Evolutionary conservation across 1,140 invertebrate species (phyloP).

Genomic region (Drosophila arizonae): DNA sequence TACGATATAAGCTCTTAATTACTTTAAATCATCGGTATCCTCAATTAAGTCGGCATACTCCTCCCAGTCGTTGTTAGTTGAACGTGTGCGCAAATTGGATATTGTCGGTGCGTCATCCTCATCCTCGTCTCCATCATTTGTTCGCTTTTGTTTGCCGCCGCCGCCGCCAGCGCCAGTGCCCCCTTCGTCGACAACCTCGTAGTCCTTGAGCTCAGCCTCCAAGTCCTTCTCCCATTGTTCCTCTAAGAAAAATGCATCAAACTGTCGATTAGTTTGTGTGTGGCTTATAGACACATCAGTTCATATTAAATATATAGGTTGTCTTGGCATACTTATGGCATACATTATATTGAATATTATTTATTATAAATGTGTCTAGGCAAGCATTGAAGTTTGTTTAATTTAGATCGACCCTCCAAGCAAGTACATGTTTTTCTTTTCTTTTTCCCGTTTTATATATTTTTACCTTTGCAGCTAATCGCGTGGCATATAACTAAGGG

Average conservation of each 20-base stretch:
- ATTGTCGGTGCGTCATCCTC: constrained; percentile 78
- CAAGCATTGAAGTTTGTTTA: constrained; percentile 55
- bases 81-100: constrained; percentile 81
- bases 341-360: constrained; percentile 53
- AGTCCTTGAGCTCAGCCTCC: constrained; percentile 95
- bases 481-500: constrained; percentile 67
- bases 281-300: constrained; percentile 55
- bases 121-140: constrained; percentile 20
- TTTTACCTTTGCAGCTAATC: constrained; percentile 58
- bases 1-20: constrained; percentile 83
- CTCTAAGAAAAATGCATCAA: constrained; percentile 84
- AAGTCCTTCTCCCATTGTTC: constrained; percentile 97
- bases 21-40: constrained; percentile 83
- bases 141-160: constrained; percentile 13
- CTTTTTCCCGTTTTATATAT: constrained; percentile 19
- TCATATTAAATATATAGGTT: constrained; percentile 8
- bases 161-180: constrained; percentile 44
- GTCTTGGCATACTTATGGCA: constrained; percentile 38
- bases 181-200: constrained; percentile 90
- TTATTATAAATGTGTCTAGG: constrained; percentile 34
- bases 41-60: constrained; percentile 82
- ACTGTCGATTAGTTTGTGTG: constrained; percentile 58
- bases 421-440: constrained; percentile 61
- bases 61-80: constrained; percentile 82
- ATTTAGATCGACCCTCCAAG: constrained; percentile 54